Conservation (phyloP, 2,113 vertebrate species). For the Nycticebus coucang region DNA sequence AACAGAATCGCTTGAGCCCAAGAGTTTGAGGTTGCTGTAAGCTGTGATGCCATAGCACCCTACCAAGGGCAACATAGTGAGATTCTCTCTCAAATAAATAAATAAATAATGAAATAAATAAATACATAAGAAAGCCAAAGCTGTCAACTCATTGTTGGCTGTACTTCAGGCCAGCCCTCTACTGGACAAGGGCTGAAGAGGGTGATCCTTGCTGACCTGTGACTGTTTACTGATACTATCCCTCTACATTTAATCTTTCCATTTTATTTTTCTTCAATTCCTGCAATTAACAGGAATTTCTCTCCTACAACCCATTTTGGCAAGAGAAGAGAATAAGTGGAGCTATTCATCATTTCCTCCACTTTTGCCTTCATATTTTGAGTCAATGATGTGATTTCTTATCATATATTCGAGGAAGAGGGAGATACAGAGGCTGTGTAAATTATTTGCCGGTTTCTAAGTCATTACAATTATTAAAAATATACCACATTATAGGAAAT, state of each 20-base stretch:
- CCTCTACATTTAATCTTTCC: background rate
- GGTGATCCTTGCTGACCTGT: background rate
- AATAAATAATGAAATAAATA: too few relatives aligned
- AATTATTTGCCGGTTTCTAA: background rate
- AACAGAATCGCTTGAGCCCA: too few relatives aligned
- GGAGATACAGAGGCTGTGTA: background rate
- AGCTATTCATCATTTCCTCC: background rate
- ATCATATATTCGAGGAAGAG: background rate
- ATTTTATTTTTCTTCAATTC: background rate
- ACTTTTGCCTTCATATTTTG: background rate
- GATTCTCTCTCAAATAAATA: too few relatives aligned
- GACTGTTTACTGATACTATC: background rate
- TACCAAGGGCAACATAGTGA: too few relatives aligned
- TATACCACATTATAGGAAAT: background rate
- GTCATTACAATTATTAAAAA: background rate
- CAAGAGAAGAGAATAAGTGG: background rate
- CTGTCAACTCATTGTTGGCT: background rate
- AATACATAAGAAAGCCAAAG: too few relatives aligned
- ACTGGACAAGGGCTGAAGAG: background rate
- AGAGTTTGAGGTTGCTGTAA: too few relatives aligned
- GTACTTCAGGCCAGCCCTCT: background rate
- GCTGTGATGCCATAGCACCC: too few relatives aligned
- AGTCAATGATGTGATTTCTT: slow-evolving; percentile 6
- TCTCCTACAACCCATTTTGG: background rate
- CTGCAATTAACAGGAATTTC: background rate